A percentile compares a stretch with the other conserved stretches of the same genome.
These are phyloP conservation scores for Tetragnatha montana DNA, from an alignment of 2,888 invertebrate species.

Conservation along the genomic window DNA sequence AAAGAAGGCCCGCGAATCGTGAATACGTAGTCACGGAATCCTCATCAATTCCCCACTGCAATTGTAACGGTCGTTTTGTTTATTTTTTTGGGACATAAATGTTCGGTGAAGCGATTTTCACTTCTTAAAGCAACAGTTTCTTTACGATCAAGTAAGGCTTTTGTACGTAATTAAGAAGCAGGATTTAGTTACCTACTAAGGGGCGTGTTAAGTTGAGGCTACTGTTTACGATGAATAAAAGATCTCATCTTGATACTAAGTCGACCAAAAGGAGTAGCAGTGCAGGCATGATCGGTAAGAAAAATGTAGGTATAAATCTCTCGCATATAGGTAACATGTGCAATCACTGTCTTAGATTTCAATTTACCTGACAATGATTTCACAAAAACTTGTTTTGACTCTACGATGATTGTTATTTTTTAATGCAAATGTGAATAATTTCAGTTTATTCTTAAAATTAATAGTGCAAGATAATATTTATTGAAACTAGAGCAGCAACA, in stretches of 20 bases:
- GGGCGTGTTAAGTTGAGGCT: not conserved
- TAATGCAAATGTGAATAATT: too few species aligned
- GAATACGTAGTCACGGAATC: slow-evolving; percentile 46
- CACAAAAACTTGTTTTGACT: too few species aligned
- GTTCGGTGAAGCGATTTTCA: slow-evolving; percentile 5
- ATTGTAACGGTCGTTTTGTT: slow-evolving; percentile 24
- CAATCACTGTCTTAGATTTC: too few species aligned
- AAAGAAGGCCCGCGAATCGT: slow-evolving; percentile 23
- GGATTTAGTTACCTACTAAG: slow-evolving; percentile 26
- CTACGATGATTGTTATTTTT: too few species aligned
- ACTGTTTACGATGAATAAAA: not conserved
- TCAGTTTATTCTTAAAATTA: too few species aligned
- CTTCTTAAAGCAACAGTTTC: slow-evolving; percentile 22
- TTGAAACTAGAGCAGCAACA: too few species aligned
- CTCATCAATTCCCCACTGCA: slow-evolving; percentile 33
- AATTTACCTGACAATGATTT: too few species aligned
- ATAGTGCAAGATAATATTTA: too few species aligned
- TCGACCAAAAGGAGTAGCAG: too few species aligned
- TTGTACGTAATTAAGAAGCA: not conserved
- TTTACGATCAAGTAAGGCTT: not conserved
- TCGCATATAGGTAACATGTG: too few species aligned
- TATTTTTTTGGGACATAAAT: slow-evolving; percentile 2
- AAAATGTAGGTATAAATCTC: not conserved
- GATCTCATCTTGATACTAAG: too few species aligned
- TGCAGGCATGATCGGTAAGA: not conserved